Base-by-base conservation (phyloP, 2,797 vertebrate species). In the Ceryle rudis region DNA sequence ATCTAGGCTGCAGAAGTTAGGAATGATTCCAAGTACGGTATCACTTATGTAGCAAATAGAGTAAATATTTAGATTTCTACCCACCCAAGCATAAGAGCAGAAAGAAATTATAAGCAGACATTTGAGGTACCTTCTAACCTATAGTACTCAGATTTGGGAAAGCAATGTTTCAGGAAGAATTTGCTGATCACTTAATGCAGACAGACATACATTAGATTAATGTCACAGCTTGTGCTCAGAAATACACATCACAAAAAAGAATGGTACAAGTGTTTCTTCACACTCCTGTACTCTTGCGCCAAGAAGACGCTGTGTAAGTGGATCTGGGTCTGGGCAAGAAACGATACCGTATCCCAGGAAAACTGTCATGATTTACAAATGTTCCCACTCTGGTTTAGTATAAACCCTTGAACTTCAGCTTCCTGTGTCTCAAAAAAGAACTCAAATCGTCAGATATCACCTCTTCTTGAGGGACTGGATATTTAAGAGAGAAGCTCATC, bases 181-280 rank as follows among this genome's bases (percentile, higher is more conserved):
- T 93, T 90, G 82, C 87, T 84, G 94, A 93, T 81, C 14, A 2
- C 64, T 64, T 96, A 95, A 97, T 93, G 64, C 82, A 86, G 82
- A 49, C 39, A 89, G 93, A 89, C 89, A 39, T 70, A 61, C 14
- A 91, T 95, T 96, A 81, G 58, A 95, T 97, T 94, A 95, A 93
- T 79, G 95, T 95, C 96, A 94, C 77, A 95, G 60, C 95, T 94
- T 93, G 78, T 94, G 73, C 49, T 90, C 66, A 67, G 74, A 95
- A 95, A 97, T 95, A 89, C 77, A 39, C 65, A 95, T 96, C 89
- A 91, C 49, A 81, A 93, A 94, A 95, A 79, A 65, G 69, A 95
- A 86, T 77, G 65, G 70, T 90, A 35, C 73, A 67, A 95, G 70
- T 44, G 52, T 91, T 96, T 89, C 73, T 86, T 89, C 66, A 62